Base-by-base conservation (phyloP, 1,140 invertebrate species). In the Nasonia giraulti region DNA sequence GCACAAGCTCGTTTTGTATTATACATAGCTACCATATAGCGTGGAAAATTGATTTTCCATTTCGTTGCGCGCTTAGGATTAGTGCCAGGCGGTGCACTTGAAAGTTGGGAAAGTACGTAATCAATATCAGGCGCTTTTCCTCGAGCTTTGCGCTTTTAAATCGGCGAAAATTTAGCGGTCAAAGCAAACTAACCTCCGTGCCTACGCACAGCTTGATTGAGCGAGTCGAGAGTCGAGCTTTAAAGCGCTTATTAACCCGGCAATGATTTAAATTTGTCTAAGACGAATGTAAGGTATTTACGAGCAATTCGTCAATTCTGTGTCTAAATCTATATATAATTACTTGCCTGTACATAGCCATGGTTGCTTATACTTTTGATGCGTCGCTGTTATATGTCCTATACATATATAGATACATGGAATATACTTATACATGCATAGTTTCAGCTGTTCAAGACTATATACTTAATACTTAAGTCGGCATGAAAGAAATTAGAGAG, bases 1-100 rank as follows among this genome's bases (percentile, higher is more conserved):
- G 40, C 68, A 62, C 78, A n/a, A 23, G 78, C 31, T 71, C 68
- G 68, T 33, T 33, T 31, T 44, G n/a, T 6, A 20, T 23, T 44
- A n/a, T 69, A 44, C 37, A 80, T 80, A 80, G 4, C 11, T 40
- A 68, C 40, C 37, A 2, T 23, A 40, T 37, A 33, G 74, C n/a
- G 17, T 23, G 37, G 31, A 69, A 80, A 69, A 80, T 80, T 69
- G 78, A 80, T 80, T 80, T 80, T 80, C 62, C 78, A 69, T 40
- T 69, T 80, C 11, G 27, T 78, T 78, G 17, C 47, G 31, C 55
- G 55, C 17, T 62, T 62, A 55, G 69, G 20, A 27, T 14, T 47
- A 50, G 7, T 20, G 44, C 27, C 23, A 77, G 33, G n/a, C 40
- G 20, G 23, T 77, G 75, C 20, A 77, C 75, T 77, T 77, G 75